Evolutionary conservation across 2,797 vertebrate genomes (phyloP).

Genomic region (Propithecus perrieri): DNA sequence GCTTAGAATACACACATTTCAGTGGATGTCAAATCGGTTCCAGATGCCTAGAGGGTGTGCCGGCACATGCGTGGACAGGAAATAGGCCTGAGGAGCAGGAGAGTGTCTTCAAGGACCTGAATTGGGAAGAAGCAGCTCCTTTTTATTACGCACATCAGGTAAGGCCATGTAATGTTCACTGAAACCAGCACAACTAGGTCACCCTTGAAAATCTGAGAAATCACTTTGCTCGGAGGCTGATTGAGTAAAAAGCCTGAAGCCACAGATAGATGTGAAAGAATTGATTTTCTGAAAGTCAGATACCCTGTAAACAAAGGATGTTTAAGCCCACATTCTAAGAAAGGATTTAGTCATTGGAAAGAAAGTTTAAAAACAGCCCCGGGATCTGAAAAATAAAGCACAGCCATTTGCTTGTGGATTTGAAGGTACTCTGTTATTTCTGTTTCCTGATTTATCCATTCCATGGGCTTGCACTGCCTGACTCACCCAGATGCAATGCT

Average conservation of each 20-base stretch:
- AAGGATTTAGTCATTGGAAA: conserved; percentile 52
- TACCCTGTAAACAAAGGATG: conserved; percentile 60
- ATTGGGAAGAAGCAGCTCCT: background rate
- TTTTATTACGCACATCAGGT: background rate
- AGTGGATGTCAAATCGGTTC: background rate
- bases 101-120: background rate
- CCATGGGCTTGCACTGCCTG: background rate
- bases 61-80: background rate
- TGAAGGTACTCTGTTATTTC: conserved; percentile 44
- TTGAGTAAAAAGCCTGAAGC: conserved; percentile 38
- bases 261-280: conserved; percentile 31
- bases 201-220: conserved; percentile 20
- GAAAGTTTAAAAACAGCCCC: conserved; percentile 22
- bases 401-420: conserved; percentile 48
- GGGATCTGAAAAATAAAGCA: conserved; percentile 30
- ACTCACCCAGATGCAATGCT: background rate
- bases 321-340: conserved; percentile 41
- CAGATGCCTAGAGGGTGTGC: background rate
- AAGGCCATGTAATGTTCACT: background rate
- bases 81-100: background rate
- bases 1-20: background rate
- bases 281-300: conserved; percentile 70
- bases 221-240: conserved; percentile 39
- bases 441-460: background rate
- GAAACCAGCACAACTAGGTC: conserved; percentile 50